Evolutionary conservation across 2,113 vertebrate genomes (phyloP).

Genomic region (Silurus asotus): DNA sequence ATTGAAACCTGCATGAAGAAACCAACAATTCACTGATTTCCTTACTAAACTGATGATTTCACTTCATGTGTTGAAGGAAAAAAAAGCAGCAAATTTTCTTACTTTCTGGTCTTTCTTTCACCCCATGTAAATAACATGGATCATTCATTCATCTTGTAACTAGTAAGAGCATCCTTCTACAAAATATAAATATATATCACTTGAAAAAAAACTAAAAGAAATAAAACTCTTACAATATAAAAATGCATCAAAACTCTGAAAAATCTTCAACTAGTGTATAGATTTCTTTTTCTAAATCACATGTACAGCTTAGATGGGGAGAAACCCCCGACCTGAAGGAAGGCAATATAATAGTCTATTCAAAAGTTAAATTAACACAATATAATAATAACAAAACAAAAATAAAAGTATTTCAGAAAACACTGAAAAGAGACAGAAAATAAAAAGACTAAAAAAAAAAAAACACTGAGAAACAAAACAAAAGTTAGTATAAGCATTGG

Average conservation of each 20-base stretch:
- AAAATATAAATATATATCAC: constrained; percentile 71
- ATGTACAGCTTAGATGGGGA: constrained; percentile 73
- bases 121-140: constrained; percentile 57
- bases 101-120: constrained; percentile 39
- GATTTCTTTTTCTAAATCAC: constrained; percentile 64
- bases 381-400: constrained; percentile 49
- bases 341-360: constrained; percentile 71
- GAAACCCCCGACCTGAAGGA: constrained; percentile 72
- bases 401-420: constrained; percentile 56
- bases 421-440: constrained; percentile 46
- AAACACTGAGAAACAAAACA: constrained; percentile 49
- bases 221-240: constrained; percentile 70
- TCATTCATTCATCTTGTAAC: constrained; percentile 62
- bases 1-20: constrained; percentile 70
- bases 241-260: constrained; percentile 67
- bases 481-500: constrained; percentile 65
- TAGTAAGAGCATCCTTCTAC: constrained; percentile 70
- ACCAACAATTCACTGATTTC: constrained; percentile 72
- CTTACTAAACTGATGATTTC: constrained; percentile 65
- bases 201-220: constrained; percentile 68
- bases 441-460: constrained; percentile 13
- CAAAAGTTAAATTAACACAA: constrained; percentile 77
- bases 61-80: constrained; percentile 64
- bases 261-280: constrained; percentile 72
- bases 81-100: constrained; percentile 73